These are phyloP conservation scores for Sander lucioperca DNA, from an alignment of 2,113 vertebrate genomes.

Conservation along the genomic window DNA sequence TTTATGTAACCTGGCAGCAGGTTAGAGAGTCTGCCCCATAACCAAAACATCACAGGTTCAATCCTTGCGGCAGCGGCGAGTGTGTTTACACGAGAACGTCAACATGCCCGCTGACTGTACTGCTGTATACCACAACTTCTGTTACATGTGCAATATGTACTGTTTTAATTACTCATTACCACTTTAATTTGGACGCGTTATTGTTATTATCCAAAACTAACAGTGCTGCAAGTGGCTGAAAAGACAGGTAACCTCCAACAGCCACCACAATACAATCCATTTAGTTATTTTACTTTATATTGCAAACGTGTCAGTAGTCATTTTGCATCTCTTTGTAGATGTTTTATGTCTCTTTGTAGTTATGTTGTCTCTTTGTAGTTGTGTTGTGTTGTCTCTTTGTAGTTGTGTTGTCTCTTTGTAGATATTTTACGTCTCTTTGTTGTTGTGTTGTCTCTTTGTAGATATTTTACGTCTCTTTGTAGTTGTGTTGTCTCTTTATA, in stretches of 20 bases:
- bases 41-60: constrained; percentile 49
- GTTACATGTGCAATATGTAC: background rate
- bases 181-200: background rate
- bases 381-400: background rate
- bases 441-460: no score
- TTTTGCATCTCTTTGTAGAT: background rate
- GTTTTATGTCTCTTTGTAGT: background rate
- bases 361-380: background rate
- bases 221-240: background rate
- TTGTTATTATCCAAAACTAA: background rate
- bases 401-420: no score
- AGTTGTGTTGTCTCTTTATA: background rate
- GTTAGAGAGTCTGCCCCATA: constrained; percentile 39
- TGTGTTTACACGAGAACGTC: background rate
- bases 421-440: no score
- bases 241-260: no score
- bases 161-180: background rate
- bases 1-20: constrained; percentile 66
- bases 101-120: background rate
- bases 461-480: background rate
- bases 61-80: background rate
- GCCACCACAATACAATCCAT: background rate
- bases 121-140: background rate
- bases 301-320: background rate
- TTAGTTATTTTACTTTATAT: background rate